Base-by-base conservation (phyloP, 2,797 vertebrate species). In the Sebastes nivosus region DNA sequence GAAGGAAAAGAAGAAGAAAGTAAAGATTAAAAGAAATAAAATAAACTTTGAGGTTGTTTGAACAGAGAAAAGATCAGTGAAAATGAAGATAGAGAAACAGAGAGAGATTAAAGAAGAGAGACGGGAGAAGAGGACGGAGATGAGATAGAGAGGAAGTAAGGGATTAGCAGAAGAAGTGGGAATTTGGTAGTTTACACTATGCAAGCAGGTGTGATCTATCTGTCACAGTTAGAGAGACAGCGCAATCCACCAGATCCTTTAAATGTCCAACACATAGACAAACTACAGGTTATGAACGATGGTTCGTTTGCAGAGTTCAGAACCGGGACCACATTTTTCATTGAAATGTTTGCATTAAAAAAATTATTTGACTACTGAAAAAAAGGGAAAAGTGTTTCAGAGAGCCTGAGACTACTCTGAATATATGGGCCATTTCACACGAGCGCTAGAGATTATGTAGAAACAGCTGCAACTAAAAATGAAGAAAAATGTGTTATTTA, bases 191-290 rank as follows among this genome's bases (percentile, higher is more conserved):
- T 88, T 87, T 86, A 82, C 36, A 75, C 59, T 74, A 8, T 14
- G 38, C 16, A 69, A 69, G 68, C 82, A 87, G 81, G 77, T 85
- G 80, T 66, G 75, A 69, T 63, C n/a, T 0, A 85, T 87, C 54
- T 18, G 63, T 85, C 78, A 82, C 73, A 42, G 66, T 81, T 64
- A 81, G 25, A 52, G 18, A 72, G 72, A 79, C 77, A 67, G 42
- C 7, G 32, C 72, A 87, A 85, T 84, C 68, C 69, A 52, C 29
- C 75, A 68, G 85, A 83, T 84, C 72, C 69, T 82, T 77, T 70
- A 84, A 83, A 79, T 67, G 65, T 77, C 76, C 75, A 0, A 30
- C 57, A 67, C 55, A 80, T 57, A 69, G 68, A 69, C 25, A 14
- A 58, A 71, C 29, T 29, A 2, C 22, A 76, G 61, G 57, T 59